Evolutionary conservation across 2,888 invertebrate species (phyloP).

Genomic region (Maniola hyperantus): DNA sequence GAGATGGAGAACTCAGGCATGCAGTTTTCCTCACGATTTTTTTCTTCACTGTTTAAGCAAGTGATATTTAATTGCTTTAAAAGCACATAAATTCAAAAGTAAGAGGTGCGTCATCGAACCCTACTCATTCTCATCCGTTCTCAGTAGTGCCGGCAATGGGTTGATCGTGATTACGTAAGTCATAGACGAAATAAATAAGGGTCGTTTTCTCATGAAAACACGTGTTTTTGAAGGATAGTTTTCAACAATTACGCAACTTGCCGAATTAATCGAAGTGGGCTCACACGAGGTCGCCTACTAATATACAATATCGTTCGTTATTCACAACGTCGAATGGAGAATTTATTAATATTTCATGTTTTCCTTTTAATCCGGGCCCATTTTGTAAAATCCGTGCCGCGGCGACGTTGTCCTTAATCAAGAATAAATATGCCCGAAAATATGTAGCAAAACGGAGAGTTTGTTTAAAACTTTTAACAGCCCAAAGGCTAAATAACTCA

Average conservation of each 20-base stretch:
- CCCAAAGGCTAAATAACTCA: constrained; percentile 34
- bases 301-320: constrained; percentile 7
- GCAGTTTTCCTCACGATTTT: too few species aligned
- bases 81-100: too few species aligned
- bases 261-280: constrained; percentile 3
- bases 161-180: too few species aligned
- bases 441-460: constrained; percentile 27
- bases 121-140: too few species aligned
- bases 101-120: too few species aligned
- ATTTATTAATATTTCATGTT: constrained; percentile 30
- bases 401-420: constrained; percentile 28
- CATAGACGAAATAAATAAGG: too few species aligned
- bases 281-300: background rate
- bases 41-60: too few species aligned
- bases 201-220: background rate
- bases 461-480: constrained; percentile 26
- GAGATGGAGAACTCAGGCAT: background rate
- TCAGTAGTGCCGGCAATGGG: too few species aligned
- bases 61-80: too few species aligned
- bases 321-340: constrained; percentile 20
- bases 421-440: constrained; percentile 33
- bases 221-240: background rate
- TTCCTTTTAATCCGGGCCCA: constrained; percentile 24
- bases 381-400: constrained; percentile 18
- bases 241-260: background rate